phyloP scores from a whole-genome alignment of 2,113 vertebrate species.

The Gallinago undulata region DNA sequence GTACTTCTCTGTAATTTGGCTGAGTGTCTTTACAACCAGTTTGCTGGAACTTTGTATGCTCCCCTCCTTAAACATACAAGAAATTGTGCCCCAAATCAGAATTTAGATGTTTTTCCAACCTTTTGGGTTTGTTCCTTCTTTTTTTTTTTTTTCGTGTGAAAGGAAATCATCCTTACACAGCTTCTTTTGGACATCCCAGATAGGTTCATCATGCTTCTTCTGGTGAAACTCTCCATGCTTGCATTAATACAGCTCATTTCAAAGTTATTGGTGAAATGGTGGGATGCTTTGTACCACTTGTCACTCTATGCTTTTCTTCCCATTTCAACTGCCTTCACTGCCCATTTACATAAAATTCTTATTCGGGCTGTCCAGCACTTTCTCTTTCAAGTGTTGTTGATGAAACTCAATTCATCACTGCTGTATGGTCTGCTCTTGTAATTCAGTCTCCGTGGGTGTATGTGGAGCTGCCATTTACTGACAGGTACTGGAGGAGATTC shows the following conservation, averaged over 20 bases:
- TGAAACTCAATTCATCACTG: background rate
- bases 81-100: background rate
- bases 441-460: background rate
- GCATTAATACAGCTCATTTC: fast-evolving
- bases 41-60: background rate
- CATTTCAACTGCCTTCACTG: background rate
- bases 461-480: background rate
- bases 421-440: background rate
- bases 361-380: background rate
- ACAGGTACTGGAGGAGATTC: background rate
- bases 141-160: background rate
- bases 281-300: background rate
- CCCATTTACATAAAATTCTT: background rate
- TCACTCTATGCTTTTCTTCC: background rate
- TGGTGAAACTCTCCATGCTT: background rate
- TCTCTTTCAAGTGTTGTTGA: background rate
- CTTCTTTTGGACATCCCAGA: background rate
- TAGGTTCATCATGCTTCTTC: background rate
- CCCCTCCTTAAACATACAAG: background rate
- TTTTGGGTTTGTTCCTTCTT: background rate
- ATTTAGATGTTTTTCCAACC: background rate
- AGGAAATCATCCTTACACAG: background rate
- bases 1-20: background rate
- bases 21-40: background rate
- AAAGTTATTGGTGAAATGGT: background rate